phyloP scores from a whole-genome alignment of 2,888 invertebrate genomes.

The Parnassius orleans region DNA sequence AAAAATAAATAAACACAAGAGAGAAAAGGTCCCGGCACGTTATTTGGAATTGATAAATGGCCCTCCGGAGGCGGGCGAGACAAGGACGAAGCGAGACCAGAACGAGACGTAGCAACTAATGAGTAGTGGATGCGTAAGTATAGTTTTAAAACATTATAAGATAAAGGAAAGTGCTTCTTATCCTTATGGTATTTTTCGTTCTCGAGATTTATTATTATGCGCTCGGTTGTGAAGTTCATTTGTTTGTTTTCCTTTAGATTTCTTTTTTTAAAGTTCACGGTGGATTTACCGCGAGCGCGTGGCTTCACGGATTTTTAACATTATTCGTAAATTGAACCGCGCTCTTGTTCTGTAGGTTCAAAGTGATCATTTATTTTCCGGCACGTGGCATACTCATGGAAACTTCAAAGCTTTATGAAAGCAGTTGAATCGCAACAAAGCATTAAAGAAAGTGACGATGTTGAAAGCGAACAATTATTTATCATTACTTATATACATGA shows the following conservation, averaged over 20 bases:
- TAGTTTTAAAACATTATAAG: slow-evolving; percentile 60
- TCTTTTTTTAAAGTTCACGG: slow-evolving; percentile 51
- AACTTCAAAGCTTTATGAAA: slow-evolving; percentile 35
- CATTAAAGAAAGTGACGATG: too few species aligned
- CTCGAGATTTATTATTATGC: slow-evolving; percentile 42
- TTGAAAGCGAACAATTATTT: too few species aligned
- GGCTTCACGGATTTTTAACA: slow-evolving; percentile 51
- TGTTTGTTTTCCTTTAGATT: slow-evolving; percentile 29
- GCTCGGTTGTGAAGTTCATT: slow-evolving; percentile 26
- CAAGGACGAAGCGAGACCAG: slow-evolving; percentile 59
- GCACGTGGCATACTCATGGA: slow-evolving; percentile 58
- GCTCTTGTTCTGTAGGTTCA: slow-evolving; percentile 42
- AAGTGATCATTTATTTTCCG: slow-evolving; percentile 53
- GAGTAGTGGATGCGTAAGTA: slow-evolving; percentile 62
- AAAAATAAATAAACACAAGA: slow-evolving; percentile 75
- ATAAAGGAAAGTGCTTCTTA: slow-evolving; percentile 74
- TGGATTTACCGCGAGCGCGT: slow-evolving; percentile 50
- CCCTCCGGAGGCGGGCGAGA: slow-evolving; percentile 70
- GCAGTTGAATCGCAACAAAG: too few species aligned
- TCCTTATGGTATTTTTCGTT: slow-evolving; percentile 46
- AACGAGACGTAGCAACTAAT: slow-evolving; percentile 66
- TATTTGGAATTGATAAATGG: slow-evolving; percentile 81
- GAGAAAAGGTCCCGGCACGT: slow-evolving; percentile 73
- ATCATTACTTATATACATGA: too few species aligned
- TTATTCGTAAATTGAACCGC: slow-evolving; percentile 46